These are phyloP conservation scores for Zaprionus lachaisei DNA, from an alignment of 1,140 invertebrate genomes.

Conservation along the genomic window DNA sequence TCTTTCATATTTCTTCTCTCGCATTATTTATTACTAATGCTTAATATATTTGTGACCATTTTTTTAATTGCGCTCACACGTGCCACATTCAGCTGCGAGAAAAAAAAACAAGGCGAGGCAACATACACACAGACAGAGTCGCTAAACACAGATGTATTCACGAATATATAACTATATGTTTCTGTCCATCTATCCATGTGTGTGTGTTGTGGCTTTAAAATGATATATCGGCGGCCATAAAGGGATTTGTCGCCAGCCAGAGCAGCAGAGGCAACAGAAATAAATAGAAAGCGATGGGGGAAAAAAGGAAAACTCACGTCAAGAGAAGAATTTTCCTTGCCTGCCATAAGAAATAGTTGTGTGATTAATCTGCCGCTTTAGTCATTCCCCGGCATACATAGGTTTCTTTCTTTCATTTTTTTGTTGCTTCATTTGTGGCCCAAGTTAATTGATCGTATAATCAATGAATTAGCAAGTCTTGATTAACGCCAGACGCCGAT, in stretches of 20 bases:
- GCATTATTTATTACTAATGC: slow-evolving; percentile 80
- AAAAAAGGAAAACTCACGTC: slow-evolving; percentile 29
- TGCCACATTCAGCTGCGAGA: slow-evolving; percentile 49
- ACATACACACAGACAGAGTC: slow-evolving; percentile 10
- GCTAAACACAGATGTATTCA: slow-evolving; percentile 16
- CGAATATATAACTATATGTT: slow-evolving; percentile 14
- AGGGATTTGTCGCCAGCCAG: slow-evolving; percentile 63
- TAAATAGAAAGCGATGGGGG: slow-evolving; percentile 7
- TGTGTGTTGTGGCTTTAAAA: slow-evolving; percentile 47
- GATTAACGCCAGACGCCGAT: slow-evolving; percentile 9
- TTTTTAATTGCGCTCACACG: slow-evolving; percentile 79
- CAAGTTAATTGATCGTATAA: slow-evolving; percentile 44
- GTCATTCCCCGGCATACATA: slow-evolving; percentile 23
- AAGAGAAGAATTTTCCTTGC: slow-evolving; percentile 24
- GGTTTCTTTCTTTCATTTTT: neutral
- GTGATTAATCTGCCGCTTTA: slow-evolving; percentile 47
- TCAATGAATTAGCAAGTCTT: slow-evolving; percentile 40
- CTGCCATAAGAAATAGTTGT: slow-evolving; percentile 27
- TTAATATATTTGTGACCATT: slow-evolving; percentile 67
- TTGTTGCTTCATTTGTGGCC: slow-evolving; percentile 1
- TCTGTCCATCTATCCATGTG: neutral
- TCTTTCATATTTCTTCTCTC: slow-evolving; percentile 46
- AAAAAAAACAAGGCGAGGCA: slow-evolving; percentile 14
- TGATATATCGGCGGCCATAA: slow-evolving; percentile 76
- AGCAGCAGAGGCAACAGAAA: slow-evolving; percentile 5